Evolutionary conservation across 2,113 vertebrate species (phyloP).

Genomic region (Monopterus albus): DNA sequence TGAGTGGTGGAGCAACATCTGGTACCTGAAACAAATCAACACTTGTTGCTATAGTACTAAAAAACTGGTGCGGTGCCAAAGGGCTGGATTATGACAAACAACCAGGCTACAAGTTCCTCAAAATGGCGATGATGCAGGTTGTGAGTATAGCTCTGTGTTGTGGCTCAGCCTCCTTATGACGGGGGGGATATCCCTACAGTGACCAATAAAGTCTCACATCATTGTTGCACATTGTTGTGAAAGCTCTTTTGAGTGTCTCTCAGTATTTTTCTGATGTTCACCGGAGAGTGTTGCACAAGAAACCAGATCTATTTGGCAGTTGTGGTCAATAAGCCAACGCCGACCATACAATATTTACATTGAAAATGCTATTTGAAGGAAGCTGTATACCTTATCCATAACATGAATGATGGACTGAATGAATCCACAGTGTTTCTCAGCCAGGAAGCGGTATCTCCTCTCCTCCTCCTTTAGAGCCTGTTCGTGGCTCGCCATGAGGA

Average conservation of each 20-base stretch:
- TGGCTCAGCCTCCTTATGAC: neutral
- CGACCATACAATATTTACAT: slow-evolving; percentile 5
- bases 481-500: slow-evolving; percentile 86
- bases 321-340: slow-evolving; percentile 15
- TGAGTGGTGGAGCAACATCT: no score
- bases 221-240: slow-evolving; percentile 17
- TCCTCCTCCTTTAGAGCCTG: slow-evolving; percentile 92
- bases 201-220: slow-evolving; percentile 6
- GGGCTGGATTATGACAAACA: no score
- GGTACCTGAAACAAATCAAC: no score
- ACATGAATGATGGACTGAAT: slow-evolving; percentile 69
- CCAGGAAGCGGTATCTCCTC: slow-evolving; percentile 93
- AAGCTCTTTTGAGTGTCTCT: neutral
- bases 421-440: slow-evolving; percentile 90
- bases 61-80: no score
- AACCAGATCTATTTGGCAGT: neutral
- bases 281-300: neutral
- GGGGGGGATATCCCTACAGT: neutral
- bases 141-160: no score
- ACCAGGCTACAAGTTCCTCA: no score
- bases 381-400: slow-evolving; percentile 78
- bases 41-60: no score
- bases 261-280: neutral
- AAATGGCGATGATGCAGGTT: no score
- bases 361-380: neutral